Percentiles rank a stretch among this genome's conserved stretches.
phyloP scores from a whole-genome alignment of 2,113 vertebrate genomes.

The Sclerurus mexicanus region DNA sequence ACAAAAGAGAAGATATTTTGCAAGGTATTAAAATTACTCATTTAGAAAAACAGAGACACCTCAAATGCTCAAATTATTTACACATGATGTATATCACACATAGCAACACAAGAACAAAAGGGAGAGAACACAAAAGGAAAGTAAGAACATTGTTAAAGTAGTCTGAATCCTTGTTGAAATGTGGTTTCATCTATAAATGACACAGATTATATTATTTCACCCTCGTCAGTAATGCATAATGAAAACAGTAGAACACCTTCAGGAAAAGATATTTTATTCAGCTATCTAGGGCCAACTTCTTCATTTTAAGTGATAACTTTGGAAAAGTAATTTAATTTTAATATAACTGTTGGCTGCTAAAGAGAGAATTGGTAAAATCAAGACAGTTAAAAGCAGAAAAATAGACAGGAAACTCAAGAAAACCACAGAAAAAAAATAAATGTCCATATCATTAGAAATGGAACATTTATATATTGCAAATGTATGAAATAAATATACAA shows the following conservation, averaged over 20 bases:
- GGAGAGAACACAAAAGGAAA: not conserved
- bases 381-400: not conserved
- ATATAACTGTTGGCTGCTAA: not conserved
- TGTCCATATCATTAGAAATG: not conserved
- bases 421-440: not conserved
- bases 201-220: not conserved
- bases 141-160: not conserved
- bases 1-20: not conserved
- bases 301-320: not conserved
- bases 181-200: not conserved
- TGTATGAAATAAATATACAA: not conserved
- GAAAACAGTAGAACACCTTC: not conserved
- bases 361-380: not conserved
- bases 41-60: not conserved
- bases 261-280: conserved; percentile 1
- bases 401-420: rapidly evolving
- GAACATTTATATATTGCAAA: not conserved
- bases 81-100: not conserved
- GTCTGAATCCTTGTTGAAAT: not conserved
- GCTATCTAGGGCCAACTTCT: not conserved
- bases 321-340: not conserved
- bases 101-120: not conserved
- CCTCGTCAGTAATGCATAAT: not conserved
- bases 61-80: not conserved
- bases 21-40: not conserved